phyloP scores from a whole-genome alignment of 2,797 vertebrate species.

The Yasuhikotakia modesta region DNA sequence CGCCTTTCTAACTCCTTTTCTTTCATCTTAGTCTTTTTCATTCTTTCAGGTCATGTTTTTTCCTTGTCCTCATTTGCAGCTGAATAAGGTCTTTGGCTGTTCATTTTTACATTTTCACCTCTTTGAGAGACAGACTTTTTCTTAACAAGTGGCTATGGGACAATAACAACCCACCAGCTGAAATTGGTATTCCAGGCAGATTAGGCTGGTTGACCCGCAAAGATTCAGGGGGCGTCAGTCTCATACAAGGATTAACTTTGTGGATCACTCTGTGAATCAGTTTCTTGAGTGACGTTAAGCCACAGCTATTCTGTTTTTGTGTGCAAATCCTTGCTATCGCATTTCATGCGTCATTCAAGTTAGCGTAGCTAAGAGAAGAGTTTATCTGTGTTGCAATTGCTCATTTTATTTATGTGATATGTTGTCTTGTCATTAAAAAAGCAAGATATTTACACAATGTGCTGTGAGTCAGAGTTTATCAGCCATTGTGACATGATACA shows the following conservation, averaged over 20 bases:
- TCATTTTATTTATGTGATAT: background rate
- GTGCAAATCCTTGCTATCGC: constrained; percentile 31
- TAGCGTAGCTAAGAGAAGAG: background rate
- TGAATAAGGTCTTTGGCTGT: constrained; percentile 59
- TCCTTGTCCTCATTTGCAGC: constrained; percentile 61
- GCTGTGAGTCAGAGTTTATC: constrained; percentile 59
- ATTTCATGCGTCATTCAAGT: constrained; percentile 21
- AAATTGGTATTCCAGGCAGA: constrained; percentile 56
- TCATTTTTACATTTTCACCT: constrained; percentile 59
- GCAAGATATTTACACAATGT: background rate
- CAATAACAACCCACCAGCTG: constrained; percentile 46
- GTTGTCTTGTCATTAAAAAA: background rate
- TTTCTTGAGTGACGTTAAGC: constrained; percentile 16
- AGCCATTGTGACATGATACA: constrained; percentile 59
- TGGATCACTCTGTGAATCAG: constrained; percentile 16
- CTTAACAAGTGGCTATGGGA: constrained; percentile 48
- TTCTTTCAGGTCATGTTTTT: constrained; percentile 53
- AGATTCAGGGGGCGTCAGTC: constrained; percentile 32
- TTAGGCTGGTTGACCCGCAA: constrained; percentile 47
- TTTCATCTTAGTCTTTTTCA: constrained; percentile 55
- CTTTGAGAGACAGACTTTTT: constrained; percentile 39
- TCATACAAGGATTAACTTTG: constrained; percentile 35
- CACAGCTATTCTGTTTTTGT: constrained; percentile 6
- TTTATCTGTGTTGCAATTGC: background rate
- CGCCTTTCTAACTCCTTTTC: constrained; percentile 54